These are phyloP conservation scores for Hoplias malabaricus DNA, from an alignment of 2,113 vertebrate genomes.

Conservation along the genomic window DNA sequence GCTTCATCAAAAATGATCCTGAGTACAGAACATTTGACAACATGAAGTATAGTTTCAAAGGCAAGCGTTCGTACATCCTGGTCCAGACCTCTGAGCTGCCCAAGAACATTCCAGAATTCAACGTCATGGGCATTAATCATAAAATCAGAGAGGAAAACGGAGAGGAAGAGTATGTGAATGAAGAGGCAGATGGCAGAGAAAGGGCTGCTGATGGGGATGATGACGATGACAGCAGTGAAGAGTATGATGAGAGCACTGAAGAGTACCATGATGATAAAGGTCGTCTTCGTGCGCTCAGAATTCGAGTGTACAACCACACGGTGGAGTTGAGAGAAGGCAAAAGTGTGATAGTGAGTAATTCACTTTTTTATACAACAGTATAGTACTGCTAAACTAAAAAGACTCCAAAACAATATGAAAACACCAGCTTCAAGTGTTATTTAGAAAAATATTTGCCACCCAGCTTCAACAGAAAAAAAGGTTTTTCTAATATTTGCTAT, in stretches of 20 bases:
- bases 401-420: not conserved
- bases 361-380: not conserved
- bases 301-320: constrained; percentile 78
- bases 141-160: constrained; percentile 2
- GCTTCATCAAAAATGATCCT: constrained; percentile 67
- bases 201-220: constrained; percentile 36
- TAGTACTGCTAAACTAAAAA: not conserved
- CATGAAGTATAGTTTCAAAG: constrained; percentile 75
- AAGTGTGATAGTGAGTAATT: constrained; percentile 72
- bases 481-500: too few relatives aligned
- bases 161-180: constrained; percentile 33
- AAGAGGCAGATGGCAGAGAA: constrained; percentile 14
- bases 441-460: too few relatives aligned
- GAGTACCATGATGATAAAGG: constrained; percentile 31
- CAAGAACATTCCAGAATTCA: constrained; percentile 69
- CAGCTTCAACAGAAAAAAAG: too few relatives aligned
- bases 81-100: constrained; percentile 68
- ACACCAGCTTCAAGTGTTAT: too few relatives aligned
- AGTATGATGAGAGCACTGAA: constrained; percentile 23
- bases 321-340: constrained; percentile 70
- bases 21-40: constrained; percentile 79
- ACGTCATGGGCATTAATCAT: constrained; percentile 71
- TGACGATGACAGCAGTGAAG: constrained; percentile 4
- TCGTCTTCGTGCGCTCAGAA: constrained; percentile 67
- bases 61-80: constrained; percentile 72